These are phyloP conservation scores for Argyra leucocephala DNA, from an alignment of 2,888 invertebrate genomes.

Conservation along the genomic window DNA sequence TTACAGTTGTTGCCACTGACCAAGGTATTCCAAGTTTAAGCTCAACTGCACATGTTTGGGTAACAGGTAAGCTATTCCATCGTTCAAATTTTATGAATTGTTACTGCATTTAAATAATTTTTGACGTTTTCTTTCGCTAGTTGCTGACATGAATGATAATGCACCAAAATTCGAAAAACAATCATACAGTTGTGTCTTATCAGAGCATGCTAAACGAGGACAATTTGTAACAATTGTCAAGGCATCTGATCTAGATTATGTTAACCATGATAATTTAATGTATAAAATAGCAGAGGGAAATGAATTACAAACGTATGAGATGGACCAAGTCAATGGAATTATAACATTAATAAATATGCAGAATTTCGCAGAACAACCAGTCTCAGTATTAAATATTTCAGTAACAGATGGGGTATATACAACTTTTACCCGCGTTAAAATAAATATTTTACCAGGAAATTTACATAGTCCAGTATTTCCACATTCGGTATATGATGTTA, in stretches of 20 bases:
- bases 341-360: constrained; percentile 66
- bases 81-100: too few species aligned
- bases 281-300: constrained; percentile 79
- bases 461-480: constrained; percentile 68
- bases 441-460: constrained; percentile 70
- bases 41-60: constrained; percentile 73
- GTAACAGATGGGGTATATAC: constrained; percentile 94
- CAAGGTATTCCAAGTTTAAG: constrained; percentile 72
- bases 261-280: constrained; percentile 62
- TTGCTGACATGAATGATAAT: constrained; percentile 85
- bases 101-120: too few species aligned
- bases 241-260: constrained; percentile 78
- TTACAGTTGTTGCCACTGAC: constrained; percentile 72
- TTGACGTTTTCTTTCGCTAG: constrained; percentile 40
- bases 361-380: constrained; percentile 55
- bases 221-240: constrained; percentile 80
- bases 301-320: constrained; percentile 62
- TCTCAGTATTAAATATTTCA: constrained; percentile 75
- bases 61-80: constrained; percentile 51
- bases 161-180: constrained; percentile 75
- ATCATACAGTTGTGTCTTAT: constrained; percentile 67
- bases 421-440: constrained; percentile 71
- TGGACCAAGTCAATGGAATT: constrained; percentile 52
- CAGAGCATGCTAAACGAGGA: constrained; percentile 72
- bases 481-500: constrained; percentile 66